Evolutionary conservation across 2,888 invertebrate genomes (phyloP), one percentile per base, ranked within the genome.

Genomic region (Ophonus ardosiacus): DNA sequence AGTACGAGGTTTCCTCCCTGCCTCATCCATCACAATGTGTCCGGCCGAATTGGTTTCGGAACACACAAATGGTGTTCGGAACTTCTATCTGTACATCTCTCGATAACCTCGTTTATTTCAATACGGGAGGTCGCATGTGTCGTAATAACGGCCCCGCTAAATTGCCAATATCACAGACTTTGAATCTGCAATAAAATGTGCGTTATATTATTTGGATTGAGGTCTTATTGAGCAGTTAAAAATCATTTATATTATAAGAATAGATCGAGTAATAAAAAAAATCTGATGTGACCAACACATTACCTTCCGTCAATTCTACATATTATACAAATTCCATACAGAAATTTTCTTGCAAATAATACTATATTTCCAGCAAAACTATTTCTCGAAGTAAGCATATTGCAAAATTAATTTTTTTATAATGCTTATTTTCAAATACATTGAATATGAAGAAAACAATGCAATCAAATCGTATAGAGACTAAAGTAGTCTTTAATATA

Each of bases 71-170:
- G 82, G 71, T 31, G 71, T 74, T 68, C 82, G 82, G 82, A 82
- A 82, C 82, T 82, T 82, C 82, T 82, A 82, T 82, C 82, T 82
- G 82, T 82, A 82, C 82, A 82, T 82, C 82, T 82, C 82, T 87
- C 87, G 87, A 86, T 86, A 87, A 87, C 86, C 87, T 87, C 87
- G 86, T 87, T 86, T 86, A 87, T 87, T 86, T 87, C 86, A 86
- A 86, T 86, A 86, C 81, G 86, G 74, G 57, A 81, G 87, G 86
- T 84, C 86, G 84, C 87, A 87, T 87, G 86, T 87, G 87, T 81
- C 86, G 86, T 79, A 81, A 85, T 85, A 87, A 87, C 86, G 85
- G 86, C 85, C 85, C 81, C 68, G 81, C 79, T 63, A 86, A 87
- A 87, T 87, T 87, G 87, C 87, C 86, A 82, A 82, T 82, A 82